A percentile compares a stretch with the other conserved stretches of the same genome.
Conservation (phyloP, 2,113 vertebrate genomes). For the Ceyx margarethae region DNA sequence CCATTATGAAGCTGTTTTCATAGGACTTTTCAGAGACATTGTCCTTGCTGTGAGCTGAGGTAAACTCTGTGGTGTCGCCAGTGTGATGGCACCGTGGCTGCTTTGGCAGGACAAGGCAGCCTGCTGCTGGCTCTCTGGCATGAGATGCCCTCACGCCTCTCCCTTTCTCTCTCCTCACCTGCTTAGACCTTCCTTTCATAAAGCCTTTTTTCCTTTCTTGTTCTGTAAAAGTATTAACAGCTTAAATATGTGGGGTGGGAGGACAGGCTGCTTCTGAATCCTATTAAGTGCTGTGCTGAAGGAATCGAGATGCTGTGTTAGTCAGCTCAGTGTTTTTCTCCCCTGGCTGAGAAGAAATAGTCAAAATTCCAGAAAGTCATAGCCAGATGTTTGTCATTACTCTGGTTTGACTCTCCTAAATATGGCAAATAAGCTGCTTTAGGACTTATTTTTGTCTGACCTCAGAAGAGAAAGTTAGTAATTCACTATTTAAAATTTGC, state of each 20-base stretch:
- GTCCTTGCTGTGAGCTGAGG: fast-evolving
- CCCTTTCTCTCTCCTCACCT: background rate
- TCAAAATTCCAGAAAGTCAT: constrained; percentile 71
- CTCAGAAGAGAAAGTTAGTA: constrained; percentile 70
- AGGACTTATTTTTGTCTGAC: constrained; percentile 64
- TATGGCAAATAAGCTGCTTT: constrained; percentile 67
- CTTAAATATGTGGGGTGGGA: constrained; percentile 40
- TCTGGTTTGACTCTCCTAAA: constrained; percentile 63
- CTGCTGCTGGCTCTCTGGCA: background rate
- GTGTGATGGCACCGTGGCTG: fast-evolving
- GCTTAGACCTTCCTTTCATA: background rate
- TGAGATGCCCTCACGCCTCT: background rate
- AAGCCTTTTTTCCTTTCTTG: background rate
- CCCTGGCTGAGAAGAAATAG: constrained; percentile 61
- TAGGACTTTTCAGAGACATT: background rate
- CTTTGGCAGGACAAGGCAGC: background rate
- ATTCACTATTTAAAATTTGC: constrained; percentile 52
- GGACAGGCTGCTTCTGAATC: constrained; percentile 40
- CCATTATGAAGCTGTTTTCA: background rate
- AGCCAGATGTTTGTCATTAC: constrained; percentile 75
- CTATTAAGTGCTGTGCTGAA: background rate
- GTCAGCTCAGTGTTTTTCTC: constrained; percentile 53
- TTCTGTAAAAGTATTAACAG: constrained; percentile 34
- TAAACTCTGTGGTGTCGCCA: fast-evolving
- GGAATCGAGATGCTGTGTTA: background rate